These are phyloP conservation scores for Troilus luridus DNA, from an alignment of 2,888 invertebrate species.

Conservation along the genomic window DNA sequence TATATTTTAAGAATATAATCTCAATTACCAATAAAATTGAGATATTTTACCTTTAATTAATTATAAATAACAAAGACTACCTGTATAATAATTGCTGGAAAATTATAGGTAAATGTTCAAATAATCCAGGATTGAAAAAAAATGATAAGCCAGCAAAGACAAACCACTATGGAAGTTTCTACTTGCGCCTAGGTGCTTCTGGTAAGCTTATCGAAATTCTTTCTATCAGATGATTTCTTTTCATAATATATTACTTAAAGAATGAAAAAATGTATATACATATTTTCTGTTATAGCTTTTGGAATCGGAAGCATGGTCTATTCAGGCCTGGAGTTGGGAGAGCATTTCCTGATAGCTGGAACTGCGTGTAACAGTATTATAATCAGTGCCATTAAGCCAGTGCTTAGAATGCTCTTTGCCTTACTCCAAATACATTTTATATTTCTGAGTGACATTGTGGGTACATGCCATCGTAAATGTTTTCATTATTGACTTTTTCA, in stretches of 20 bases:
- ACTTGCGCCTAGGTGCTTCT: slow-evolving; percentile 86
- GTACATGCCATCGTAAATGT: not conserved
- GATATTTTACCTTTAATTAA: no score
- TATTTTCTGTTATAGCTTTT: slow-evolving; percentile 67
- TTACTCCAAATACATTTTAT: slow-evolving; percentile 94
- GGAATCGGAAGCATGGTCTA: slow-evolving; percentile 75
- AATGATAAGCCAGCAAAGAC: slow-evolving; percentile 25
- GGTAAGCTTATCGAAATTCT: slow-evolving; percentile 70
- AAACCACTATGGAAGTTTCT: slow-evolving; percentile 82
- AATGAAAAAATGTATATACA: not conserved
- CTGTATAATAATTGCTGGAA: not conserved
- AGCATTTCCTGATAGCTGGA: slow-evolving; percentile 80
- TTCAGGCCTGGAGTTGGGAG: slow-evolving; percentile 74
- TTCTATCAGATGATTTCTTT: not conserved
- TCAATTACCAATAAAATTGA: no score
- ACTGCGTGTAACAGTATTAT: slow-evolving; percentile 76
- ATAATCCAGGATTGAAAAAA: slow-evolving; percentile 66
- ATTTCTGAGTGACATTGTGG: slow-evolving; percentile 87
- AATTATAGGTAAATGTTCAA: slow-evolving; percentile 24
- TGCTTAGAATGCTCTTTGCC: slow-evolving; percentile 85
- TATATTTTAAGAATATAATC: no score
- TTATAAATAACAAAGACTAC: no score
- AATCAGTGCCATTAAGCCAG: slow-evolving; percentile 81
- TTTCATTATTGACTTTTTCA: not conserved
- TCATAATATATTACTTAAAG: not conserved